Percentiles rank a stretch among this genome's conserved stretches.
Evolutionary conservation across 2,113 vertebrate genomes (phyloP).

Genomic region (Candoia aspera): DNA sequence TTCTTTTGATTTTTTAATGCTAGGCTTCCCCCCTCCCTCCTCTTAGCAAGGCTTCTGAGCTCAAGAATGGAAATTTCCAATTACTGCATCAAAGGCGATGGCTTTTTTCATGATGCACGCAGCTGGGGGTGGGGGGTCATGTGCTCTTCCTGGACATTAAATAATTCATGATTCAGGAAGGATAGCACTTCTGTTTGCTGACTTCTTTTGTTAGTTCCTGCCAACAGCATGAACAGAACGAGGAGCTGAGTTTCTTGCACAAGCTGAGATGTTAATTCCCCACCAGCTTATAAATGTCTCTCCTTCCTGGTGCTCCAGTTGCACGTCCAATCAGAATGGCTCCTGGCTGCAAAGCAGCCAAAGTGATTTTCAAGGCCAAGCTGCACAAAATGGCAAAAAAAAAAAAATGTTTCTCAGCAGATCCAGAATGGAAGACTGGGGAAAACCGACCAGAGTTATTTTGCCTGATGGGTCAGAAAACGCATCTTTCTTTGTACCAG

Average conservation of each 20-base stretch:
- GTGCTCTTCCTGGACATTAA: constrained; percentile 75
- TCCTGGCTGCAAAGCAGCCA: too few relatives aligned
- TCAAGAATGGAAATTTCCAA: constrained; percentile 85
- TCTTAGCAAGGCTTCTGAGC: constrained; percentile 71
- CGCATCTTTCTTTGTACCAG: too few relatives aligned
- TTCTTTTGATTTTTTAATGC: constrained; percentile 58
- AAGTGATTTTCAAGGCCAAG: too few relatives aligned
- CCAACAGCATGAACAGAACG: background rate
- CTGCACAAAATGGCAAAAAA: too few relatives aligned
- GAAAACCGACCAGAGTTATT: too few relatives aligned
- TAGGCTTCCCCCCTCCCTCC: background rate
- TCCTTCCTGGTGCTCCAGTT: too few relatives aligned
- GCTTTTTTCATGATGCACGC: constrained; percentile 76
- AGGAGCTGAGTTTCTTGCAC: background rate
- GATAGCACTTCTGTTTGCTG: constrained; percentile 55
- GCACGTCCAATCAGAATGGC: too few relatives aligned
- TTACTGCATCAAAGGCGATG: constrained; percentile 79
- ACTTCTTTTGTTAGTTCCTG: constrained; percentile 53
- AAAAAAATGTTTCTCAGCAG: too few relatives aligned
- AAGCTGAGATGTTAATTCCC: background rate
- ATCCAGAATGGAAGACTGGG: too few relatives aligned
- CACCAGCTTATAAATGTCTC: background rate
- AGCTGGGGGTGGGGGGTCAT: constrained; percentile 70
- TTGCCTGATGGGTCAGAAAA: too few relatives aligned
- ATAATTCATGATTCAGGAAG: constrained; percentile 70